phyloP scores from a whole-genome alignment of 2,888 invertebrate genomes.

The Argynnis bischoffii region DNA sequence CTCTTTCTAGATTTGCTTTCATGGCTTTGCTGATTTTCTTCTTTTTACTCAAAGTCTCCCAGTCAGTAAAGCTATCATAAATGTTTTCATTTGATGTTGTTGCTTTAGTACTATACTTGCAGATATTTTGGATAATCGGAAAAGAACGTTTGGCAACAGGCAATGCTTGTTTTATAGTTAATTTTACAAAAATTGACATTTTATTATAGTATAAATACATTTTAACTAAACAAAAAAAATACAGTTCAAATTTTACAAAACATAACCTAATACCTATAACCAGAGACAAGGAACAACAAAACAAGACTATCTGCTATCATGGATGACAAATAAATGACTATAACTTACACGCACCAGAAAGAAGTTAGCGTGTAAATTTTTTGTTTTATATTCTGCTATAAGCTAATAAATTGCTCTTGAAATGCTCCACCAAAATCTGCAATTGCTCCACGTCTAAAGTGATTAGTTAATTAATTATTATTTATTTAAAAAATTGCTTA shows the following conservation, averaged over 20 bases:
- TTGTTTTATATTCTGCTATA: too few species aligned
- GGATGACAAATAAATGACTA: too few species aligned
- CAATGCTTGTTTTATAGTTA: conserved; percentile 53
- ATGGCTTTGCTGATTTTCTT: conserved; percentile 92
- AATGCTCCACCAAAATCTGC: too few species aligned
- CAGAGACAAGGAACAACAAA: too few species aligned
- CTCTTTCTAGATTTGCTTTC: conserved; percentile 92
- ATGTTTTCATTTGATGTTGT: conserved; percentile 47
- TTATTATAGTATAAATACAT: conserved; percentile 36
- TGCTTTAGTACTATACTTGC: conserved; percentile 52
- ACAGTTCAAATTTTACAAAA: not conserved
- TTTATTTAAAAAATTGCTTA: too few species aligned
- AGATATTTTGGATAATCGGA: conserved; percentile 46
- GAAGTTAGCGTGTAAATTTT: too few species aligned
- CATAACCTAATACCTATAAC: not conserved
- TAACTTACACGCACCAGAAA: too few species aligned
- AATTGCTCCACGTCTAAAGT: too few species aligned
- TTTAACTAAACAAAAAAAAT: not conserved
- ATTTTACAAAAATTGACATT: conserved; percentile 52
- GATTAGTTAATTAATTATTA: too few species aligned
- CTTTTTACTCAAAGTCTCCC: conserved; percentile 74
- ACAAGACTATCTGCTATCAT: too few species aligned
- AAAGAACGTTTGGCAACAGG: conserved; percentile 48
- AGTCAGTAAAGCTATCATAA: conserved; percentile 63
- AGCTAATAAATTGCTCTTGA: too few species aligned